Percentiles rank a stretch among this genome's conserved stretches.
These are phyloP conservation scores for Drosophila bunnanda DNA, from an alignment of 2,888 invertebrate species.

Conservation along the genomic window DNA sequence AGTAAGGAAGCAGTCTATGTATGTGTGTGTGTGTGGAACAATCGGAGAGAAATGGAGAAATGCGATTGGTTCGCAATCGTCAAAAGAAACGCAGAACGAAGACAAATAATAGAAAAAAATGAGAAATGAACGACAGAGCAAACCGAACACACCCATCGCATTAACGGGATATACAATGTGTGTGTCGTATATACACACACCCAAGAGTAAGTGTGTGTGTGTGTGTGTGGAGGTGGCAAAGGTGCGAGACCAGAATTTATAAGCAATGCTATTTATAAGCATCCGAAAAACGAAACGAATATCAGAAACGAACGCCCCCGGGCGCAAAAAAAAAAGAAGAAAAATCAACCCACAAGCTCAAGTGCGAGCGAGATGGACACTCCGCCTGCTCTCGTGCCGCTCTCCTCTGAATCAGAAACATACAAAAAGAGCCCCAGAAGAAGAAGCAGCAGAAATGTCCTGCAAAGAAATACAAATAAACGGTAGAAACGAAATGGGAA, in stretches of 20 bases:
- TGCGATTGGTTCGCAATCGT: conserved; percentile 80
- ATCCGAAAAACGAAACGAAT: conserved; percentile 33
- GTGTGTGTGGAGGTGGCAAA: conserved; percentile 52
- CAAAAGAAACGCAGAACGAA: conserved; percentile 65
- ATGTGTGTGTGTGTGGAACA: conserved; percentile 26
- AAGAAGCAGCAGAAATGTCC: conserved; percentile 50
- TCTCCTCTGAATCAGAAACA: conserved; percentile 71
- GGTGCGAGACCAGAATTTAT: conserved; percentile 73
- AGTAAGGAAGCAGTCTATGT: conserved; percentile 7
- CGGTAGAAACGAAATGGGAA: conserved; percentile 49
- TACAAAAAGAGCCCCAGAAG: conserved; percentile 50
- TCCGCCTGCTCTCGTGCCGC: conserved; percentile 45
- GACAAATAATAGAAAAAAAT: conserved; percentile 46
- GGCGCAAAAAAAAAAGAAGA: conserved; percentile 37
- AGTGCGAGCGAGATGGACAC: conserved; percentile 18
- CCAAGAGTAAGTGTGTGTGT: conserved; percentile 13
- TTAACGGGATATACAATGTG: conserved; percentile 28
- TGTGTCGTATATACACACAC: conserved; percentile 5
- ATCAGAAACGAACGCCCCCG: conserved; percentile 55
- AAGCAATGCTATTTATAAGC: conserved; percentile 70
- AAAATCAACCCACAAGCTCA: conserved; percentile 46
- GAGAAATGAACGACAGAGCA: conserved; percentile 34
- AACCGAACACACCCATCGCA: conserved; percentile 37
- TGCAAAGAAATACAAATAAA: conserved; percentile 49
- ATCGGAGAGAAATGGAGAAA: conserved; percentile 60